These are phyloP conservation scores for Eciton burchellii DNA, from an alignment of 1,140 invertebrate species.

Conservation along the genomic window DNA sequence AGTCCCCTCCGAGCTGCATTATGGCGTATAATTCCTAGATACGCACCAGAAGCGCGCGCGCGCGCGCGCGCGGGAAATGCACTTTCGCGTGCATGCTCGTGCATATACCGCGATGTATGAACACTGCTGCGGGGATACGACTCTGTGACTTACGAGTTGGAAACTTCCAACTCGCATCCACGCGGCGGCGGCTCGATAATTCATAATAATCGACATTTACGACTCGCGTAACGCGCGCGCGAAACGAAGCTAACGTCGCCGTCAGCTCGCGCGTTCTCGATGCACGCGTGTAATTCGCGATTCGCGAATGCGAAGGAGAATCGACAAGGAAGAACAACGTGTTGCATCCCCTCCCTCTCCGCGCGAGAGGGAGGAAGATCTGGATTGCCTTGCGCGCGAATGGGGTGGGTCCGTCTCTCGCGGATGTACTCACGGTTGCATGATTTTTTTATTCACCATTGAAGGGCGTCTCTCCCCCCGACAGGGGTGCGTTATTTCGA, in stretches of 20 bases:
- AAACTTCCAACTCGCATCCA: constrained; percentile 60
- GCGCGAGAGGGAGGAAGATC: no score
- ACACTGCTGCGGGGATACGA: constrained; percentile 38
- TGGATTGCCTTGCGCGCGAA: no score
- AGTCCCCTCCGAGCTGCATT: constrained; percentile 51
- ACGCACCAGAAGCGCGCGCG: constrained; percentile 20
- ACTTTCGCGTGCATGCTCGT: constrained; percentile 49
- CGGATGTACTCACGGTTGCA: no score
- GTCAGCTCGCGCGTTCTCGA: constrained; percentile 6
- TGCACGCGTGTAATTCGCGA: background rate
- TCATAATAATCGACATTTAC: constrained; percentile 61
- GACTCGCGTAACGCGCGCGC: constrained; percentile 46
- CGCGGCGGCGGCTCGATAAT: constrained; percentile 45
- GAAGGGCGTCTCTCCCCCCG: background rate
- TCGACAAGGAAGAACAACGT: no score
- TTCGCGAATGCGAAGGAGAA: no score
- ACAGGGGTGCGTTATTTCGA: constrained; percentile 8
- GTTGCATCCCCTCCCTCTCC: no score
- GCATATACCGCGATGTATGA: background rate
- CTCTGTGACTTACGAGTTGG: constrained; percentile 59
- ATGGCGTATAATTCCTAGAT: constrained; percentile 59
- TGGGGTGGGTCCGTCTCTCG: no score
- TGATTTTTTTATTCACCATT: no score
- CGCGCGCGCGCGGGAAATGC: constrained; percentile 21
- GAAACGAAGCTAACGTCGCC: constrained; percentile 21